Base-by-base conservation (phyloP, 2,113 vertebrate genomes). In the Pipra filicauda region DNA sequence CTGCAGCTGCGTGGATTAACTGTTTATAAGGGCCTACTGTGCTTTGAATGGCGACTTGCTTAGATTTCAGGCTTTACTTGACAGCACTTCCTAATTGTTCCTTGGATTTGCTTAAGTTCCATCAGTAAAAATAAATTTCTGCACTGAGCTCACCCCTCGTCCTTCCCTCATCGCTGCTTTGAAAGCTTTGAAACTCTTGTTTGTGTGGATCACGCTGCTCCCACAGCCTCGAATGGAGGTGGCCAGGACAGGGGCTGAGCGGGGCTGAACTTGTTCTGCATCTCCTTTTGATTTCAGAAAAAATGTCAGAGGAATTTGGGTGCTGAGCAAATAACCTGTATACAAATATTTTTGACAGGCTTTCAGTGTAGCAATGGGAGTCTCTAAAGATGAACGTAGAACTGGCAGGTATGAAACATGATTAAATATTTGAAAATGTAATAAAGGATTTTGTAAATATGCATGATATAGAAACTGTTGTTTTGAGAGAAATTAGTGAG, bases 11-110 rank as follows among this genome's bases (percentile, higher is more conserved):
- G 35, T 91, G 97, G 97, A 98, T 97, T 95, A 97, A 94, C 95
- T 97, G 96, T 98, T 97, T 94, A 97, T 97, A 97, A 97, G 97
- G 97, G 95, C 95, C 96, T 96, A 96, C 97, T 98, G 97, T 98
- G 97, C 97, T 96, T 95, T 65, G 67, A 97, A 95, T 94, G 95
- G 96, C 5, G 69, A 95, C 97, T 98, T 97, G 97, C 97, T 98
- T 97, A 93, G 92, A 96, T 97, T 98, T 98, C 97, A 96, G 69
- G 69, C 81, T 88, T 87, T 87, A 85, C 96, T 94, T 98, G 98
- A 98, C 98, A 97, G 97, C 94, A 97, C 96, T 98, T 98, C 98
- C 98, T 98, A 89, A 33, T 91, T 86, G 96, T 91, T 97, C 93
- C 87, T 95, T 96, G 91, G 94, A 92, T 97, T 96, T 96, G 94